Evolutionary conservation across 2,888 invertebrate species (phyloP).

Genomic region (Drosophila ezoana): DNA sequence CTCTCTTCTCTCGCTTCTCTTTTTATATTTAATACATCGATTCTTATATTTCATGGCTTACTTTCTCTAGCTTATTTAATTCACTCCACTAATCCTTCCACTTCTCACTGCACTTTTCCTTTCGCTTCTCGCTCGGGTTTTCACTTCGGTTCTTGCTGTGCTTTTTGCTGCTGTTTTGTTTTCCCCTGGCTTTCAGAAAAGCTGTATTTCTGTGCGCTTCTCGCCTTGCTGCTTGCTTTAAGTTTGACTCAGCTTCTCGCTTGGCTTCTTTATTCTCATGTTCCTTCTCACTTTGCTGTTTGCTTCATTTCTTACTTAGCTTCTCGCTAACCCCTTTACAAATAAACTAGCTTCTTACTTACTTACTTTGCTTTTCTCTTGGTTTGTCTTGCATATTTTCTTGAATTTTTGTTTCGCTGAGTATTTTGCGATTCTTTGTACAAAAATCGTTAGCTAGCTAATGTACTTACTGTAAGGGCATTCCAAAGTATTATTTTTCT

Average conservation of each 20-base stretch:
- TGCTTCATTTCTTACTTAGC: background rate
- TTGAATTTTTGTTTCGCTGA: background rate
- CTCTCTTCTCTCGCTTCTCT: background rate
- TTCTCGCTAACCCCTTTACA: no score
- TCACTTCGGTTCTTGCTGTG: no score
- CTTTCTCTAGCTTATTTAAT: background rate
- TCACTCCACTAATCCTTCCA: background rate
- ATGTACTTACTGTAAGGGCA: constrained; percentile 16
- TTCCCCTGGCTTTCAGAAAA: no score
- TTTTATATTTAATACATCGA: background rate
- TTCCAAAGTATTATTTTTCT: constrained; percentile 47
- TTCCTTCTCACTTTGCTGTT: background rate
- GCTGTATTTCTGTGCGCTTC: no score
- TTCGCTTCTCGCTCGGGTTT: background rate
- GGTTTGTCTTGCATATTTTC: background rate
- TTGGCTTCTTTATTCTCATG: background rate
- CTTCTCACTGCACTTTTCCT: background rate
- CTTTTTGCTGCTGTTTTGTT: no score
- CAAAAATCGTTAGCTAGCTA: background rate
- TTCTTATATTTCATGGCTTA: background rate
- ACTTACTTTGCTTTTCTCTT: background rate
- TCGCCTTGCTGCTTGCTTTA: no score
- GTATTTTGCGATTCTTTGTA: background rate
- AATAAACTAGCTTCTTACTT: background rate
- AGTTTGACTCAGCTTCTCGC: background rate